A percentile compares a stretch with the other conserved stretches of the same genome.
phyloP scores from a whole-genome alignment of 1,140 invertebrate genomes.

The Catajapyx aquilonaris region DNA sequence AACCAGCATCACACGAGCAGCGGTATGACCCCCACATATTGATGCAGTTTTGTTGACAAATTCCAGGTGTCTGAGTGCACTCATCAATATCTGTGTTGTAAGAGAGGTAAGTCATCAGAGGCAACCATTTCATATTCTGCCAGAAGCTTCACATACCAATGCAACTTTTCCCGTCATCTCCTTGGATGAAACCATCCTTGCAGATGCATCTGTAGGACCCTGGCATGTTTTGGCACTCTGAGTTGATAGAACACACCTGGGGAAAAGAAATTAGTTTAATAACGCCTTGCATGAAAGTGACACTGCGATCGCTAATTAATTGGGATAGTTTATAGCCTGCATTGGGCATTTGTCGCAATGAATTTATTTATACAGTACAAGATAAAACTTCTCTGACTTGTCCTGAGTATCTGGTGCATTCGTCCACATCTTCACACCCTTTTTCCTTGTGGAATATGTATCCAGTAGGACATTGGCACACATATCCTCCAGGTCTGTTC shows the following conservation, averaged over 20 bases:
- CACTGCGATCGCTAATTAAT: neutral
- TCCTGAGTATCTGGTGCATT: constrained; percentile 28
- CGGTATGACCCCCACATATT: constrained; percentile 64
- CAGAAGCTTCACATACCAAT: constrained; percentile 10
- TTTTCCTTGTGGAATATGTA: constrained; percentile 23
- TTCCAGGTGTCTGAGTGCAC: constrained; percentile 27
- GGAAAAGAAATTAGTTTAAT: neutral
- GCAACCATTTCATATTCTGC: too few species aligned
- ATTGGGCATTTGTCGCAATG: neutral
- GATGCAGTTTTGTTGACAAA: constrained; percentile 66
- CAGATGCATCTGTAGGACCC: constrained; percentile 38
- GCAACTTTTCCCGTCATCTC: constrained; percentile 12
- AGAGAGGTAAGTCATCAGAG: too few species aligned
- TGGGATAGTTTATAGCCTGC: neutral
- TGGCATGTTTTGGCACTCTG: constrained; percentile 30
- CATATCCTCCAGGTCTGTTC: constrained; percentile 49
- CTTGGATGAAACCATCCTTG: constrained; percentile 42
- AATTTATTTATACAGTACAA: neutral
- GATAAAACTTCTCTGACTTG: constrained; percentile 8
- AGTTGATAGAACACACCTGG: constrained; percentile 22
- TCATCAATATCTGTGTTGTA: constrained; percentile 37
- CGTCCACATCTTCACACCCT: constrained; percentile 38
- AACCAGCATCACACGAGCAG: constrained; percentile 54
- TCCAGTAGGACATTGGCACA: constrained; percentile 48
- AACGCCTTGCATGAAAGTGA: neutral